phyloP scores from a whole-genome alignment of 1,140 invertebrate species.

The Stratiolaelaps scimitus region DNA sequence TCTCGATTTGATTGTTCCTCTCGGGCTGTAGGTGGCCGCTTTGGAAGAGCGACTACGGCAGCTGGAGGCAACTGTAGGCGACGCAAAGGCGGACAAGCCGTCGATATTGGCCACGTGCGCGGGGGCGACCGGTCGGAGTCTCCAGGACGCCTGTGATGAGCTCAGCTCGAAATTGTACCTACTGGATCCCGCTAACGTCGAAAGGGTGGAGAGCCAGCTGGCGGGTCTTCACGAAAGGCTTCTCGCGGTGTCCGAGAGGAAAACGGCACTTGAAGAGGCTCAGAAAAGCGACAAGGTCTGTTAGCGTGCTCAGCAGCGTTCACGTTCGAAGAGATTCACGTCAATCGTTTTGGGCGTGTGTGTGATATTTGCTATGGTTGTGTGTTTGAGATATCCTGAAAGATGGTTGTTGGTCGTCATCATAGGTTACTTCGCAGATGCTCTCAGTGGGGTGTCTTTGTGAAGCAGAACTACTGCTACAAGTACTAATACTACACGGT shows the following conservation, averaged over 20 bases:
- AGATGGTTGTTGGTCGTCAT: background rate
- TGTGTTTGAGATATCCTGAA: too few relatives aligned
- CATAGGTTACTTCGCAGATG: too few relatives aligned
- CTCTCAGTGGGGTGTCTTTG: too few relatives aligned
- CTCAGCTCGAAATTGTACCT: slow-evolving; percentile 12
- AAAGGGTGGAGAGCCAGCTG: slow-evolving; percentile 10
- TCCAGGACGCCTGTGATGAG: slow-evolving; percentile 22
- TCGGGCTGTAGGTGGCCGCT: slow-evolving; percentile 19
- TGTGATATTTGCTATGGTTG: too few relatives aligned
- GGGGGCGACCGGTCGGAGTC: background rate
- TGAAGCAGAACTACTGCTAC: too few relatives aligned
- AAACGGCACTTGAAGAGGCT: slow-evolving; percentile 1
- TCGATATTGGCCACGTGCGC: background rate
- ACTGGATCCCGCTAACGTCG: slow-evolving; percentile 6
- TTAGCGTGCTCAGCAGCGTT: background rate
- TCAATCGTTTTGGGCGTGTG: too few relatives aligned
- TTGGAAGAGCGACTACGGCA: slow-evolving; percentile 21
- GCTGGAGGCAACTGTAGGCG: slow-evolving; percentile 9
- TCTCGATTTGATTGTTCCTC: too few relatives aligned
- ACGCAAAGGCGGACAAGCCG: background rate
- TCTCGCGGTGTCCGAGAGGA: slow-evolving; percentile 2
- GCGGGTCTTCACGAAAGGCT: slow-evolving; percentile 16
- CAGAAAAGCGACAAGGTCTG: slow-evolving; percentile 14
- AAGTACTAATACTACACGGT: too few relatives aligned
- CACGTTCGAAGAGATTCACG: too few relatives aligned